phyloP scores from a whole-genome alignment of 2,113 vertebrate genomes.

The Corapipo altera region DNA sequence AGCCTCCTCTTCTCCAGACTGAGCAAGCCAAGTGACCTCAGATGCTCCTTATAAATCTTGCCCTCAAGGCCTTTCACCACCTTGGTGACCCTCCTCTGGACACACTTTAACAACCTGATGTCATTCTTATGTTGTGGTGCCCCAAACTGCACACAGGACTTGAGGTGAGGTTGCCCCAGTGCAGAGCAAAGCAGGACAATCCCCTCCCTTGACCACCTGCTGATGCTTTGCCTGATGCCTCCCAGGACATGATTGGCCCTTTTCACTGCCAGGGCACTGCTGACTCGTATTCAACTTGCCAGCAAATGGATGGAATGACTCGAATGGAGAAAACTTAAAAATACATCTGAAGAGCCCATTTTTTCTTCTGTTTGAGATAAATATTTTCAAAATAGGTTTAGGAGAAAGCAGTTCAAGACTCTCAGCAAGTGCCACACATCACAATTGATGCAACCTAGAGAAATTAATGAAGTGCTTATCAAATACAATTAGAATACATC shows the following conservation, averaged over 20 bases:
- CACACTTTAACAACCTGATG: not conserved
- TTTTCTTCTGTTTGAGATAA: not conserved
- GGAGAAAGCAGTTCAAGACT: not conserved
- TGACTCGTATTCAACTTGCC: not conserved
- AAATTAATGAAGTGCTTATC: not conserved
- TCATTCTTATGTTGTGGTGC: fast-evolving
- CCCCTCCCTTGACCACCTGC: fast-evolving
- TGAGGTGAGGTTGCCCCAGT: fast-evolving
- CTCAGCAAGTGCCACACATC: not conserved
- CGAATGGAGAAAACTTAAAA: not conserved
- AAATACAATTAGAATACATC: not conserved
- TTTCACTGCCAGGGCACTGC: not conserved
- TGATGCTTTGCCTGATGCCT: fast-evolving
- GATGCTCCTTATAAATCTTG: not conserved
- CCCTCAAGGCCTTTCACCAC: not conserved
- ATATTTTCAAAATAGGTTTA: not conserved
- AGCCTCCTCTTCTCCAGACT: not conserved
- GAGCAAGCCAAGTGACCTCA: not conserved
- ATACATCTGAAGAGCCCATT: not conserved
- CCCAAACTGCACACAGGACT: not conserved
- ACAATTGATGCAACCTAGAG: not conserved
- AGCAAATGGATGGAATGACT: not conserved
- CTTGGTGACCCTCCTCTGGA: not conserved
- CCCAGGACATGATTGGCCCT: fast-evolving
- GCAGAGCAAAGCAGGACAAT: not conserved